Evolutionary conservation across 2,888 invertebrate species (phyloP).

Genomic region (Lepetodrilus schrolli): DNA sequence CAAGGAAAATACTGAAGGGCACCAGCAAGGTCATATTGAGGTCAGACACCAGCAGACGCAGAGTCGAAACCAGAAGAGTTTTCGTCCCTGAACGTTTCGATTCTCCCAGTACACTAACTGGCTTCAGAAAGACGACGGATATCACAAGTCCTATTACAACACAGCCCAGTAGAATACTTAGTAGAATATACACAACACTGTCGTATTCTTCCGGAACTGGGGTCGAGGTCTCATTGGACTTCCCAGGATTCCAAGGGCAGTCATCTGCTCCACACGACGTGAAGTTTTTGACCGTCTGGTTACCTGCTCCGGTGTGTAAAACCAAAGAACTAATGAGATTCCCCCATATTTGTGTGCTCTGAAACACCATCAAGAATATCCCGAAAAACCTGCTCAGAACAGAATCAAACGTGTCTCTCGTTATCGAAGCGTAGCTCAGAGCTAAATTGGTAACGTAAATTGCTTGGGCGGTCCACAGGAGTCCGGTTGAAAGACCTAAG

Average conservation of each 20-base stretch:
- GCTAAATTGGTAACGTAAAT: conserved; percentile 54
- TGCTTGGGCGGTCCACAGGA: conserved; percentile 59
- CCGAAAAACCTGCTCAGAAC: conserved; percentile 53
- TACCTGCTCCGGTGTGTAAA: conserved; percentile 6
- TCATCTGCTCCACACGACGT: conserved; percentile 48
- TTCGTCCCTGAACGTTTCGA: conserved; percentile 33
- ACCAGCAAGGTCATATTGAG: conserved; percentile 50
- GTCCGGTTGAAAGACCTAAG: conserved; percentile 51
- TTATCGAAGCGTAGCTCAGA: conserved; percentile 46
- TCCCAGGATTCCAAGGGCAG: conserved; percentile 42
- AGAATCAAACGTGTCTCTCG: conserved; percentile 44
- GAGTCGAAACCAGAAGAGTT: conserved; percentile 44
- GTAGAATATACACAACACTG: conserved; percentile 44
- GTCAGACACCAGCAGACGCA: conserved; percentile 47
- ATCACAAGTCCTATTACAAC: conserved; percentile 49
- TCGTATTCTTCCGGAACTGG: conserved; percentile 31
- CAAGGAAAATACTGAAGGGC: conserved; percentile 53
- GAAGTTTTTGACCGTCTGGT: conserved; percentile 17
- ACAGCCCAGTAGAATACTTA: conserved; percentile 50
- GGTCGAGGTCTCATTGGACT: neutral
- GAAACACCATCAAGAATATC: conserved; percentile 56
- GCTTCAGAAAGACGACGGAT: conserved; percentile 46
- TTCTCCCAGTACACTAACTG: conserved; percentile 41
- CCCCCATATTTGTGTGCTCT: conserved; percentile 48
- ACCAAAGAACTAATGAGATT: conserved; percentile 29